These are phyloP conservation scores for Orussus abietinus DNA, from an alignment of 1,140 invertebrate species.

Conservation along the genomic window DNA sequence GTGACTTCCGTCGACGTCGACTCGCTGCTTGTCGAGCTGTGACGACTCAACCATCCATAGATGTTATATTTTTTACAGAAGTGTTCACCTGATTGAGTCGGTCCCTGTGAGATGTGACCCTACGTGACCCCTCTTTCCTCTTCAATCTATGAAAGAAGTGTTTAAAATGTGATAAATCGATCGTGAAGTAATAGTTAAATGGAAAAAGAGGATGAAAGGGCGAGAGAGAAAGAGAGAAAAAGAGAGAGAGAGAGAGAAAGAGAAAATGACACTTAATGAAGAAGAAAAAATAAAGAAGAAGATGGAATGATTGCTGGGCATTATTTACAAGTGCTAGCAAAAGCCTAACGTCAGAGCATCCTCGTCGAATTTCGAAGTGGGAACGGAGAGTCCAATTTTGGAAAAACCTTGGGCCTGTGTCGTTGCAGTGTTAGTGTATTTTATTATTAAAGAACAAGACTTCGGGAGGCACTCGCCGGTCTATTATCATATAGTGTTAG, in stretches of 20 bases:
- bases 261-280: slow-evolving; percentile 12
- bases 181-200: slow-evolving; percentile 51
- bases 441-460: too few species aligned
- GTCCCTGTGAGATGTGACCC: slow-evolving; percentile 39
- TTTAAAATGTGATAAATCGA: slow-evolving; percentile 54
- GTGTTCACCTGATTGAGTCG: slow-evolving; percentile 49
- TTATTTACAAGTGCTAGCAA: slow-evolving; percentile 54
- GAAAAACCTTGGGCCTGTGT: too few species aligned
- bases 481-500: too few species aligned
- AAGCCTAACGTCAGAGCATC: slow-evolving; percentile 45
- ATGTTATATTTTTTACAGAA: slow-evolving; percentile 54
- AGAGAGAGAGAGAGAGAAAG: slow-evolving; percentile 21
- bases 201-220: slow-evolving; percentile 33
- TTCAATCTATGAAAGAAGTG: slow-evolving; percentile 46
- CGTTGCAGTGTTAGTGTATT: too few species aligned
- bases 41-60: slow-evolving; percentile 49
- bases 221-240: slow-evolving; percentile 45
- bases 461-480: too few species aligned
- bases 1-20: slow-evolving; percentile 25
- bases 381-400: too few species aligned
- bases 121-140: slow-evolving; percentile 42
- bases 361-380: too few species aligned
- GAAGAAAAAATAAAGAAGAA: slow-evolving; percentile 33
- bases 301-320: slow-evolving; percentile 53
- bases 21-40: slow-evolving; percentile 31